Evolutionary conservation across 1,140 invertebrate species (phyloP), one percentile per base, ranked within the genome.

Genomic region (Drosophila gunungcola): DNA sequence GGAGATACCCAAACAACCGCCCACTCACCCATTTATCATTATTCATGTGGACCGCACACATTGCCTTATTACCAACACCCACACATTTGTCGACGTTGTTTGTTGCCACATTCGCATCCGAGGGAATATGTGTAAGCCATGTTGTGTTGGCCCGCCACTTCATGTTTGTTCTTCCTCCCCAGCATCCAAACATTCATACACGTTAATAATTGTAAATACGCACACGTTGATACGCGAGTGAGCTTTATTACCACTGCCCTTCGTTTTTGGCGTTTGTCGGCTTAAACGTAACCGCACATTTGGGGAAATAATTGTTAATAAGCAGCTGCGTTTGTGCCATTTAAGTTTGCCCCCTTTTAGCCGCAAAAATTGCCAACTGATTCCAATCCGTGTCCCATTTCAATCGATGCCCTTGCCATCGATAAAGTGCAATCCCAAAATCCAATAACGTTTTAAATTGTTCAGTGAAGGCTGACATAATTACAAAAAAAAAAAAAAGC

Each of bases 271-370:
- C 74, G 64, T 73, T 86, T 81, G 82, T 73, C 72, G 82, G 78
- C 82, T 81, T 82, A 81, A 86, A 78, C 75, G 78, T 88, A 86
- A 86, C 83, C 83, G 61, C 75, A 79, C 83, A 76, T 86, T 86
- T 86, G 83, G 83, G 83, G 72, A 81, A 86, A 86, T 86, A 76
- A 86, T 86, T 76, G 83, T 86, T 81, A 86, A 86, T 82, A 86
- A 88, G 78, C 83, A 86, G 83, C 83, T 86, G 83, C 63, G 83
- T 63, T 67, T 52, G 57, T 68, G 45, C 54, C 52, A 64, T 72
- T 76, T 74, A 64, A 74, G 53, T 46, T 32, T 36, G 41, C 38
- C 36, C 57, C n/a, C 29, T 56, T 49, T 43, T 32, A 38, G 69
- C 41, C 49, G 38, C 70, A 54, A 73, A 51, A 43, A 25, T 65